Percentiles rank a stretch among this genome's conserved stretches.
Conservation (phyloP, 2,797 vertebrate genomes). For the Trichosurus vulpecula region DNA sequence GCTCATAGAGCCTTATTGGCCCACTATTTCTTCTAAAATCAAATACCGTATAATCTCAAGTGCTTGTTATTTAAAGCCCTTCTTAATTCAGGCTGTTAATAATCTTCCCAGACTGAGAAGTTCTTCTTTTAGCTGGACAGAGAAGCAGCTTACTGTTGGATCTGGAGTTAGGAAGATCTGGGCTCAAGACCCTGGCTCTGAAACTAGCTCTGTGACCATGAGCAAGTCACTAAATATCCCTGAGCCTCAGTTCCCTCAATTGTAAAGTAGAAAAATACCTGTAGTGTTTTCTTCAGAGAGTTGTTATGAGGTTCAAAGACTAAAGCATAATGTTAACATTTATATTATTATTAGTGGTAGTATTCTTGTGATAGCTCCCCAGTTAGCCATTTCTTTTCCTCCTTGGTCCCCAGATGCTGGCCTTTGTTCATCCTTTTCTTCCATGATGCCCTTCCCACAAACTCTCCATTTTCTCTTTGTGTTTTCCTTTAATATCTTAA, state of each 20-base stretch:
- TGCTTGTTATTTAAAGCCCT: not conserved
- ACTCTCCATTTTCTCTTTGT: not conserved
- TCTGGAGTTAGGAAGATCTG: not conserved
- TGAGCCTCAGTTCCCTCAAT: too few species aligned
- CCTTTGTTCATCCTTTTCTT: not conserved
- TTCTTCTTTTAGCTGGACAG: not conserved
- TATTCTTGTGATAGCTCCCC: too few species aligned
- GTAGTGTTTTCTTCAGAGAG: too few species aligned
- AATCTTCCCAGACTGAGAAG: not conserved
- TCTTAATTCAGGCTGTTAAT: not conserved
- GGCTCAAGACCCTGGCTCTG: not conserved
- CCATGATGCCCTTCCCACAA: not conserved
- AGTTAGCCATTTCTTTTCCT: too few species aligned
- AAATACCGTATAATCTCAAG: not conserved
- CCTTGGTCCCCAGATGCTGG: not conserved
- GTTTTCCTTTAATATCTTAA: not conserved
- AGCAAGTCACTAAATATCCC: not conserved
- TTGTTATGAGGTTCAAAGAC: too few species aligned
- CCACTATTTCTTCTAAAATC: not conserved
- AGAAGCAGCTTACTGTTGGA: not conserved
- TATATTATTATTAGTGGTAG: too few species aligned
- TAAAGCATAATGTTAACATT: too few species aligned
- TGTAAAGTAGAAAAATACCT: too few species aligned
- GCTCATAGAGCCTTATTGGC: not conserved
- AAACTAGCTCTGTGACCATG: not conserved